Base-by-base conservation (phyloP, 1,140 invertebrate species). In the Danaus plexippus region DNA sequence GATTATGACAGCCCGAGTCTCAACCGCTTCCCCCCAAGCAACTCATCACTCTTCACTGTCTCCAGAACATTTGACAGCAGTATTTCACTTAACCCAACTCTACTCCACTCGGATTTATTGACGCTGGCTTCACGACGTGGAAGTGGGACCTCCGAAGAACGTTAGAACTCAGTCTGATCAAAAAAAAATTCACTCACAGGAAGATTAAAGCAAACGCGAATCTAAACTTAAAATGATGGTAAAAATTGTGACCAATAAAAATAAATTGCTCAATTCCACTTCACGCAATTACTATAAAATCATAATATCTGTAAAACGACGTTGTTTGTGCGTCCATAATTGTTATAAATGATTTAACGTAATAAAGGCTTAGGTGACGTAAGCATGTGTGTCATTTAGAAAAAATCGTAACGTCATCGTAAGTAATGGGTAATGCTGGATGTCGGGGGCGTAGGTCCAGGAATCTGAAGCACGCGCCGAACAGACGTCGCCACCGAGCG, bases 1-100 rank as follows among this genome's bases (percentile, higher is more conserved):
- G 79, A 86, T 86, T 86, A 84, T 84, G 83, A 86, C 83, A 84
- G 80, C 70, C 71, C 57, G 61, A 68, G 72, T 80, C 78, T 78
- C 75, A 66, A 66, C 63, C 64, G 70, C 68, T 73, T 67, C 65
- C 64, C 64, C 66, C 69, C 61, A 56, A 63, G 71, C 65, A 67
- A 73, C 79, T 82, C 77, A 69, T 85, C 77, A 82, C 73, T 73
- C 70, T 69, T 81, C 74, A 76, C 56, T 69, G 71, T 74, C 75
- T 73, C 68, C 63, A 64, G 52, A 64, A 68, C 67, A 69, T 64
- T 71, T 77, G 73, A 80, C 75, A 69, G 69, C 63, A 69, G 66
- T 67, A 71, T 67, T 76, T 69, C 57, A 59, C 57, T 64, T 66
- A 64, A 54, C 56, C 48, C 22, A 32, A 32, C 22, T 32, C 4